Evolutionary conservation across 2,888 invertebrate species (phyloP).

Genomic region (Lasioglossum pauxillum): DNA sequence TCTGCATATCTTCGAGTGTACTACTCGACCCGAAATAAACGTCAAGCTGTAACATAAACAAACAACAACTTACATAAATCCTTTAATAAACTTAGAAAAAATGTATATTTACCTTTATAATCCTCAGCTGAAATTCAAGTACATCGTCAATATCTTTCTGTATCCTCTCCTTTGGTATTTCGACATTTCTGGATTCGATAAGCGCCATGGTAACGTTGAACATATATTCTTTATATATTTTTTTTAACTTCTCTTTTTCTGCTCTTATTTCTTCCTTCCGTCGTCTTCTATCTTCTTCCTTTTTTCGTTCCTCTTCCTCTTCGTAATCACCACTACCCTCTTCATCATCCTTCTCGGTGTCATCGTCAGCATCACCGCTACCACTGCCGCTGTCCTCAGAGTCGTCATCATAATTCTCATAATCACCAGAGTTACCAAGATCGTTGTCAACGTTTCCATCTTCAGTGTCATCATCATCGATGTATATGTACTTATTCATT

Average conservation of each 20-base stretch:
- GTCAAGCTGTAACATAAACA: no score
- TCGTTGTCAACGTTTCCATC: background rate
- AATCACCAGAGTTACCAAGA: background rate
- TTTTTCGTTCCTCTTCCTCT: background rate
- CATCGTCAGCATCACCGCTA: background rate
- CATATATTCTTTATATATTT: conserved; percentile 58
- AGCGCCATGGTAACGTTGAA: conserved; percentile 54
- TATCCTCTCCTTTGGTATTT: conserved; percentile 58
- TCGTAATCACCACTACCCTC: background rate
- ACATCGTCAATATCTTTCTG: conserved; percentile 64
- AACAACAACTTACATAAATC: no score
- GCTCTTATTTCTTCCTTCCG: background rate
- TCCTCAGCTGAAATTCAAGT: conserved; percentile 63
- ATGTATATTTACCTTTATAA: conserved; percentile 33
- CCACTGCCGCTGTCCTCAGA: background rate
- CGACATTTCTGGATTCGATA: conserved; percentile 56
- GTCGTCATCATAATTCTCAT: background rate
- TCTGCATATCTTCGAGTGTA: conserved; percentile 35
- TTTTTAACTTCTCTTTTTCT: background rate
- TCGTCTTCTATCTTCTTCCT: no score
- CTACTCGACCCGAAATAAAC: background rate
- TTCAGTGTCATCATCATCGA: background rate
- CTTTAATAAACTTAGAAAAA: background rate
- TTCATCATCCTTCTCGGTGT: background rate
- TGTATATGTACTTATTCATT: conserved; percentile 7